Evolutionary conservation across 1,140 invertebrate genomes (phyloP).

Genomic region (Drosophila busckii): DNA sequence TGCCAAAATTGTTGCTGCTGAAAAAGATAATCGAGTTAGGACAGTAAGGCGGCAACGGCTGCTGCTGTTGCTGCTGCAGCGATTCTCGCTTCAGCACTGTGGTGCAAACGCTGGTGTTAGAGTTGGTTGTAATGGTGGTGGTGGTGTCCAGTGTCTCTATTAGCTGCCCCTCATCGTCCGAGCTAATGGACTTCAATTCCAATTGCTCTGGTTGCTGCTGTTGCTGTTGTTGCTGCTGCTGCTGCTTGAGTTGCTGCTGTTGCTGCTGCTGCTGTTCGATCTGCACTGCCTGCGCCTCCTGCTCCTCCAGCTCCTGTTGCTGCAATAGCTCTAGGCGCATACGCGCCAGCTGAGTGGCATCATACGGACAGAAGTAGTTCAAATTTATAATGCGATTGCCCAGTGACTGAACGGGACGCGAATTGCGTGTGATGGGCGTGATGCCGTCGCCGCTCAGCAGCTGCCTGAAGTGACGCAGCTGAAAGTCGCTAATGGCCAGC

Average conservation of each 20-base stretch:
- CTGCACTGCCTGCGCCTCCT: constrained; percentile 11
- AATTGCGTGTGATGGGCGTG: constrained; percentile 77
- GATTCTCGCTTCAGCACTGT: constrained; percentile 37
- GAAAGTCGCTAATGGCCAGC: constrained; percentile 82
- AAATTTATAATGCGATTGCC: constrained; percentile 67
- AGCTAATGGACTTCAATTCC: neutral
- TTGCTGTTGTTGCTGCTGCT: constrained; percentile 4
- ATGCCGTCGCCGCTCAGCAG: constrained; percentile 74
- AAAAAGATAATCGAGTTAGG: constrained; percentile 24
- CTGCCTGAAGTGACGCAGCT: constrained; percentile 79
- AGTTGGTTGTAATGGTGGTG: constrained; percentile 49
- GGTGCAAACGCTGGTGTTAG: constrained; percentile 43
- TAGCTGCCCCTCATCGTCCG: constrained; percentile 49
- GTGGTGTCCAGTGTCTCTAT: constrained; percentile 53
- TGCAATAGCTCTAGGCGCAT: constrained; percentile 35
- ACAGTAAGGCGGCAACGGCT: neutral
- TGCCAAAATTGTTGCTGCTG: neutral
- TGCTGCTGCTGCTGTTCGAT: constrained; percentile 6
- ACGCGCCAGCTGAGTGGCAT: constrained; percentile 34
- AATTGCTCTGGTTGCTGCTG: neutral
- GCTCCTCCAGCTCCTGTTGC: constrained; percentile 23
- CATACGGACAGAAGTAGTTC: constrained; percentile 63
- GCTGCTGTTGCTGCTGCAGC: constrained; percentile 1
- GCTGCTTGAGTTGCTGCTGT: neutral
- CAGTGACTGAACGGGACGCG: constrained; percentile 80